These are phyloP conservation scores for Myiopsitta monachus DNA, from an alignment of 2,113 vertebrate genomes.

Conservation along the genomic window DNA sequence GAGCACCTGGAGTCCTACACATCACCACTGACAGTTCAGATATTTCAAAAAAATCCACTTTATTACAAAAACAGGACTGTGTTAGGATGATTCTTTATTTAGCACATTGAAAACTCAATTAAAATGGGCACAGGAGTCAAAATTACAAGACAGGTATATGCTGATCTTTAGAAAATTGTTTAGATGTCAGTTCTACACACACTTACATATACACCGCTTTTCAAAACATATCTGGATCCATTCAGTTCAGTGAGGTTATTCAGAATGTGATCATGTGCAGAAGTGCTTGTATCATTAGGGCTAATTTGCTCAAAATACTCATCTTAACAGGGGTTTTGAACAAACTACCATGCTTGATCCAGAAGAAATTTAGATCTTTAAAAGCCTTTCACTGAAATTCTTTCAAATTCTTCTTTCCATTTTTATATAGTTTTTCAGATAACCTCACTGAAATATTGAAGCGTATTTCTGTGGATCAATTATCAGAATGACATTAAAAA, in stretches of 20 bases:
- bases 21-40: slow-evolving; percentile 85
- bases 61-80: slow-evolving; percentile 75
- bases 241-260: background rate
- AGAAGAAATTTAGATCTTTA: background rate
- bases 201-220: background rate
- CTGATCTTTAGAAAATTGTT: background rate
- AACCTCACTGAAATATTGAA: background rate
- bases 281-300: background rate
- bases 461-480: background rate
- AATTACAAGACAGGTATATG: background rate
- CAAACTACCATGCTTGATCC: background rate
- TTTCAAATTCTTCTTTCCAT: background rate
- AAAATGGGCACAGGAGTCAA: slow-evolving; percentile 20
- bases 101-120: slow-evolving; percentile 46
- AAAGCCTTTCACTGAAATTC: background rate
- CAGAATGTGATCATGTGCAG: background rate
- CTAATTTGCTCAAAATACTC: background rate
- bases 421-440: background rate
- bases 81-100: slow-evolving; percentile 60
- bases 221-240: background rate
- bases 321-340: background rate
- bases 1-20: slow-evolving; percentile 83
- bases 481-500: background rate
- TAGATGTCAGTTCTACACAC: background rate
- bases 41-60: slow-evolving; percentile 80